A percentile compares a stretch with the other conserved stretches of the same genome.
Evolutionary conservation across 2,113 vertebrate genomes (phyloP).

Genomic region (Pantherophis guttatus): DNA sequence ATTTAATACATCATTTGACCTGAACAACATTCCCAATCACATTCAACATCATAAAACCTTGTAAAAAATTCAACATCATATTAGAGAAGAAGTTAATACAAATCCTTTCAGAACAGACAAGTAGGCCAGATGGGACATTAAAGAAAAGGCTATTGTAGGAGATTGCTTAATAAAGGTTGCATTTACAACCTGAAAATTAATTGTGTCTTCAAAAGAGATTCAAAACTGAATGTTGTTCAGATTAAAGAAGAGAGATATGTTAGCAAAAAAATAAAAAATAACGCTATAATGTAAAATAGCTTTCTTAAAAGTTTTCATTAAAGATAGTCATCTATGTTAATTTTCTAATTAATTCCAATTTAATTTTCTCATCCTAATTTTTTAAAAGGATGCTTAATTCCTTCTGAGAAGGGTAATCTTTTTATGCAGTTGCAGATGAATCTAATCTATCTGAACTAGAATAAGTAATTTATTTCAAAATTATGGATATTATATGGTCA

Average conservation of each 20-base stretch:
- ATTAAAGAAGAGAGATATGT: not conserved
- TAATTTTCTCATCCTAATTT: not conserved
- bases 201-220: slow-evolving; percentile 27
- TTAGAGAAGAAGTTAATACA: slow-evolving; percentile 39
- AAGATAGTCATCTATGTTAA: not conserved
- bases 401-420: not conserved
- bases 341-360: not conserved
- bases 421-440: not conserved
- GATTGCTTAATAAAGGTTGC: slow-evolving; percentile 7
- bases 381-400: not conserved
- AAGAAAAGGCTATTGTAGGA: slow-evolving; percentile 40
- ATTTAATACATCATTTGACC: slow-evolving; percentile 20
- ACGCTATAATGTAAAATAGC: not conserved
- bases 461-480: not conserved
- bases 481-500: not conserved
- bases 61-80: slow-evolving; percentile 46
- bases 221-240: slow-evolving; percentile 1
- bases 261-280: not conserved
- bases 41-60: slow-evolving; percentile 41
- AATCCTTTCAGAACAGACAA: slow-evolving; percentile 29
- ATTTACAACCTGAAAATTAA: slow-evolving; percentile 28
- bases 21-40: slow-evolving; percentile 46
- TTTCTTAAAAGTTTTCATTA: not conserved
- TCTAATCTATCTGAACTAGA: not conserved
- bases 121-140: slow-evolving; percentile 8